Percentiles rank a stretch among this genome's conserved stretches.
phyloP scores from a whole-genome alignment of 2,888 invertebrate genomes.

The Theretra japonica region DNA sequence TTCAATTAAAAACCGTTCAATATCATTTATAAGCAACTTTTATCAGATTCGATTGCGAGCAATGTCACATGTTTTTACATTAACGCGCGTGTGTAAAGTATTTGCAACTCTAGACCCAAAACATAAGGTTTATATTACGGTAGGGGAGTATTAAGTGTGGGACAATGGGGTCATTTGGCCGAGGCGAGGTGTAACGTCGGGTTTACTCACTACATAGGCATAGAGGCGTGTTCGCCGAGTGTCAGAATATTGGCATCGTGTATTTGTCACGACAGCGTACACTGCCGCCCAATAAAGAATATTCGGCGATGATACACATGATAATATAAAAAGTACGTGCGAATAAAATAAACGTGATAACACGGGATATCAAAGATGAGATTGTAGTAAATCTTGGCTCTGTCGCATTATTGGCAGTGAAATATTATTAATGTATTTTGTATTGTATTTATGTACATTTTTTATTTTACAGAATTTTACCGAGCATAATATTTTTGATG shows the following conservation, averaged over 20 bases:
- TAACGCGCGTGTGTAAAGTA: constrained; percentile 42
- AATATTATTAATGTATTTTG: too few species aligned
- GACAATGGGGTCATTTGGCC: constrained; percentile 76
- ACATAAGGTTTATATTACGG: constrained; percentile 55
- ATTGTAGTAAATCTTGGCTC: too few species aligned
- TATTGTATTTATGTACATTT: too few species aligned
- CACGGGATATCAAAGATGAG: not conserved
- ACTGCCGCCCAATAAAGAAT: constrained; percentile 41
- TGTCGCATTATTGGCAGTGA: too few species aligned
- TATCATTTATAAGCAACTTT: constrained; percentile 60
- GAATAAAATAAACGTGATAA: not conserved
- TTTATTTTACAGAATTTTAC: too few species aligned
- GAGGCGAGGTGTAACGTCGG: constrained; percentile 67
- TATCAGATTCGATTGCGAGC: constrained; percentile 65
- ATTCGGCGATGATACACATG: not conserved
- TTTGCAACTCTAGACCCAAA: constrained; percentile 52
- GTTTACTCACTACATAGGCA: constrained; percentile 48
- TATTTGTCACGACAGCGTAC: constrained; percentile 57
- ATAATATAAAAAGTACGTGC: not conserved
- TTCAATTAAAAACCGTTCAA: not conserved
- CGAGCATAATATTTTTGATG: too few species aligned
- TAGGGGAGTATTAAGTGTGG: constrained; percentile 58
- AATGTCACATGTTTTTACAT: constrained; percentile 62
- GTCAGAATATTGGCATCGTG: constrained; percentile 69
- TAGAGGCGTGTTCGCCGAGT: constrained; percentile 69